Conservation (phyloP, 92 coral and sea anemone genomes). For the Porites evermanni region DNA sequence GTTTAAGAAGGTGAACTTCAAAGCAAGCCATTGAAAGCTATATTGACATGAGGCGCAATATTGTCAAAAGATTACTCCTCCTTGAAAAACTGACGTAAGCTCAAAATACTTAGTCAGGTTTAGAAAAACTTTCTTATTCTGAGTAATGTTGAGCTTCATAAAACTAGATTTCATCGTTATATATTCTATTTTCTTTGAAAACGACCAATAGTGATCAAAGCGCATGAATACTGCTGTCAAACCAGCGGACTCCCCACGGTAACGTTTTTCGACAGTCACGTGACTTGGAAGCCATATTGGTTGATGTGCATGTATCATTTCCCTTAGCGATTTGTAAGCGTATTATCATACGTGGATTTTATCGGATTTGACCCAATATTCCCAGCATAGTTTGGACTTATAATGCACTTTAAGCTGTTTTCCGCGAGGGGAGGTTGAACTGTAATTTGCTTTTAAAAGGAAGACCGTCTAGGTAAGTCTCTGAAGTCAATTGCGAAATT, state of each 20-base stretch:
- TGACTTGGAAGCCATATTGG: slow-evolving; percentile 42
- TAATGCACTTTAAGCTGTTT: slow-evolving; percentile 1
- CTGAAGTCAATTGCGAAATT: background rate
- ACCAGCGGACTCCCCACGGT: background rate
- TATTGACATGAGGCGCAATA: no score
- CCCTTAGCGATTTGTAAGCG: background rate
- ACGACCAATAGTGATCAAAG: no score
- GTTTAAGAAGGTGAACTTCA: no score
- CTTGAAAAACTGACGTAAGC: no score
- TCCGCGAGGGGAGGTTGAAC: slow-evolving; percentile 3
- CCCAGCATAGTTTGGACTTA: background rate
- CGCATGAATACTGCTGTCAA: no score
- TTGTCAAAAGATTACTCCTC: no score
- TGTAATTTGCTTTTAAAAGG: background rate
- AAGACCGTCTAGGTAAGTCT: background rate
- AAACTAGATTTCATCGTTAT: no score
- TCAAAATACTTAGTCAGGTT: no score
- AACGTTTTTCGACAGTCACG: background rate
- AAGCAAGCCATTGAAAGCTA: no score
- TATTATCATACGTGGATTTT: background rate
- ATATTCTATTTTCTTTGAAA: no score
- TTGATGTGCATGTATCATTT: background rate
- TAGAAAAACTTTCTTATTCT: no score
- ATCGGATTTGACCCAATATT: background rate
- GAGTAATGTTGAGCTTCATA: no score